Percentiles rank a stretch among this genome's conserved stretches.
These are phyloP conservation scores for Globia sparganii DNA, from an alignment of 2,888 invertebrate species.

Conservation along the genomic window DNA sequence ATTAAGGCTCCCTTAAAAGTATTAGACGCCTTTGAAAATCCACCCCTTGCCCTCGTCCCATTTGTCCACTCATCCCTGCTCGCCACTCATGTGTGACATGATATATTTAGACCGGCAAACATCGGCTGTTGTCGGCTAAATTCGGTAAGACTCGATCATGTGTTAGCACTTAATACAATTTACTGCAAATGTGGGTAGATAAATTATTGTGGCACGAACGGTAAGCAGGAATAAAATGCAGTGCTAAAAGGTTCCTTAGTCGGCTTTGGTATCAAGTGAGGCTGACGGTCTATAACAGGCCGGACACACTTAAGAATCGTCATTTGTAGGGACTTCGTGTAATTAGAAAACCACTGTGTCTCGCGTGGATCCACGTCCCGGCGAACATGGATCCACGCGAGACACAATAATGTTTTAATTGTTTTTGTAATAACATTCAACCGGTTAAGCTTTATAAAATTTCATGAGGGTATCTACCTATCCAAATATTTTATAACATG, in stretches of 20 bases:
- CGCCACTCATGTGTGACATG: conserved; percentile 45
- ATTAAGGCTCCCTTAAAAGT: conserved; percentile 48
- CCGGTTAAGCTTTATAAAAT: background rate
- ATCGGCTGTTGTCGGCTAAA: conserved; percentile 38
- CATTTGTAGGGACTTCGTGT: background rate
- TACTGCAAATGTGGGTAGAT: background rate
- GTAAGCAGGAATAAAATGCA: no score
- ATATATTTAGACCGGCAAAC: conserved; percentile 59
- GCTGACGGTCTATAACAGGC: no score
- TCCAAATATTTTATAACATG: background rate
- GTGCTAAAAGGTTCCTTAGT: background rate
- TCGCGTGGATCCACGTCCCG: no score
- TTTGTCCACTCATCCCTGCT: conserved; percentile 59
- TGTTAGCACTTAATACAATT: conserved; percentile 1
- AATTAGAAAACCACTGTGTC: no score
- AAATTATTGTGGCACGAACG: background rate
- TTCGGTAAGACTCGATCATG: conserved; percentile 30
- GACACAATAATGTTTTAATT: no score
- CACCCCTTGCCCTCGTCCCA: conserved; percentile 50
- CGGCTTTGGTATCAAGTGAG: background rate
- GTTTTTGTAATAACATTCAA: background rate
- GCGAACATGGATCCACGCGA: background rate
- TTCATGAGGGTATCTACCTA: background rate
- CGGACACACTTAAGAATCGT: background rate
- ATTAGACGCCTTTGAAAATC: conserved; percentile 55